A percentile compares a stretch with the other conserved stretches of the same genome.
Conservation (phyloP, 2,888 invertebrate species). For the Limnephilus rhombicus region DNA sequence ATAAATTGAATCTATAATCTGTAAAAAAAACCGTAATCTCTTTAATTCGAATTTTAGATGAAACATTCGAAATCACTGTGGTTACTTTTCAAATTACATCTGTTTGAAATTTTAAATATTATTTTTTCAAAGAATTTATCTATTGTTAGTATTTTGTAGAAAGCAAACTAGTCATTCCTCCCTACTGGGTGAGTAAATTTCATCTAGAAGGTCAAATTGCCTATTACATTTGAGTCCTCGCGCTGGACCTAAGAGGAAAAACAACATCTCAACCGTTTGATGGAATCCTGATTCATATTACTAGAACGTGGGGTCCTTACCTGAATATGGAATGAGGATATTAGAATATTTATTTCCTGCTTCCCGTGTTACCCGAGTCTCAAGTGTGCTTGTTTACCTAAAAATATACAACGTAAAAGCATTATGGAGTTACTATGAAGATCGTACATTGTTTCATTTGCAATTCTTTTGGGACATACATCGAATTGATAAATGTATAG, state of each 20-base stretch:
- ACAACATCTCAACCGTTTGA: constrained; percentile 21
- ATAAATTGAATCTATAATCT: too few species aligned
- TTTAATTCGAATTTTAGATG: too few species aligned
- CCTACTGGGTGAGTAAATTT: background rate
- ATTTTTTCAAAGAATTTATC: background rate
- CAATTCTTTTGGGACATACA: background rate
- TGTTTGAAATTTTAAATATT: too few species aligned
- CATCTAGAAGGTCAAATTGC: constrained; percentile 9
- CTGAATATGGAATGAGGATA: constrained; percentile 1
- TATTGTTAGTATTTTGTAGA: background rate
- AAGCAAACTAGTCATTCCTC: background rate
- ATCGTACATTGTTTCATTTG: background rate
- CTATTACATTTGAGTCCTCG: constrained; percentile 21
- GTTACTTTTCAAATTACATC: too few species aligned
- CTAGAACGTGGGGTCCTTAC: background rate
- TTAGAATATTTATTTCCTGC: background rate
- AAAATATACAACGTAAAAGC: background rate
- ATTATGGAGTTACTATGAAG: background rate
- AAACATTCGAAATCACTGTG: too few species aligned
- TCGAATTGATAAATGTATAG: too few species aligned
- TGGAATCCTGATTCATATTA: constrained; percentile 28
- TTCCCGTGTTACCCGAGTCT: background rate
- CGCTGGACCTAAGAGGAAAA: constrained; percentile 3
- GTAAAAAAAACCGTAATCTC: too few species aligned
- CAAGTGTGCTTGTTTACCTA: background rate